Conservation (phyloP, 2,888 invertebrate species). For the Nymphalis polychloros region DNA sequence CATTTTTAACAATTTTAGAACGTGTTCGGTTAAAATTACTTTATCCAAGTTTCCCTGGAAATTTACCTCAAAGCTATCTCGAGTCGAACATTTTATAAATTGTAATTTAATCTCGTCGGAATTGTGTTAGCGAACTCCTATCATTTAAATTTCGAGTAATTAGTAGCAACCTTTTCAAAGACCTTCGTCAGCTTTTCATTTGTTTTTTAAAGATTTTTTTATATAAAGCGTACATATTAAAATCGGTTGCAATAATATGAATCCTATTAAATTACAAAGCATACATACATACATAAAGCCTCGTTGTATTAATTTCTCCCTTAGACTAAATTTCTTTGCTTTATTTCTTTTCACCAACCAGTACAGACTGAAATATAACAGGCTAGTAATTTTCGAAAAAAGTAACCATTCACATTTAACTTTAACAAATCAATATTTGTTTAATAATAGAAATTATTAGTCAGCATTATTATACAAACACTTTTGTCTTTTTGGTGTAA, state of each 20-base stretch:
- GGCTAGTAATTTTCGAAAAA: too few species aligned
- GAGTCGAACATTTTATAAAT: slow-evolving; percentile 10
- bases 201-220: slow-evolving; percentile 10
- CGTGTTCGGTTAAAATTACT: neutral
- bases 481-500: too few species aligned
- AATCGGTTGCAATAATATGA: neutral
- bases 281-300: too few species aligned
- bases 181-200: slow-evolving; percentile 16
- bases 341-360: too few species aligned
- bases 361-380: too few species aligned
- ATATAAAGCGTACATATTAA: neutral
- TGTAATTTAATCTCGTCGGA: slow-evolving; percentile 18
- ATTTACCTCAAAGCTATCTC: slow-evolving; percentile 7
- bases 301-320: neutral
- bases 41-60: neutral
- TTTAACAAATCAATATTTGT: too few species aligned
- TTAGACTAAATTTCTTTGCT: too few species aligned
- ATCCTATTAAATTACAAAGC: neutral
- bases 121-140: slow-evolving; percentile 16
- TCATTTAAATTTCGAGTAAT: slow-evolving; percentile 23
- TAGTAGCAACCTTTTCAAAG: slow-evolving; percentile 13
- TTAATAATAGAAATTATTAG: too few species aligned
- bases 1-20: neutral
- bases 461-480: too few species aligned
- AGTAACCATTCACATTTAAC: too few species aligned